These are phyloP conservation scores for Cataglyphis altisquamis DNA, from an alignment of 2,888 invertebrate species.

Conservation along the genomic window DNA sequence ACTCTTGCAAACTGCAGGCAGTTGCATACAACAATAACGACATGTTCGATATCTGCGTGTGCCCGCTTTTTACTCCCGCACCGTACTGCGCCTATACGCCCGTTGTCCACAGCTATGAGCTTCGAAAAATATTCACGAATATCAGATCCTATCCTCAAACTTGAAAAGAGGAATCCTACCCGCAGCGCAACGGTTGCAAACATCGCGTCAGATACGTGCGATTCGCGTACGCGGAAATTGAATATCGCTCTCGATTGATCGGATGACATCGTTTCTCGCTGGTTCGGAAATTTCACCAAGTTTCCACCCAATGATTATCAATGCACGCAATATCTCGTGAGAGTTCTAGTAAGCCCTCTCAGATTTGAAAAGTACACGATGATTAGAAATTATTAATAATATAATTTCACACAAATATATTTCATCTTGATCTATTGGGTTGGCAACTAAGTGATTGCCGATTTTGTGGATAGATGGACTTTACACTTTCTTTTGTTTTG, in stretches of 20 bases:
- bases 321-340: conserved; percentile 15
- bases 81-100: neutral
- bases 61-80: conserved; percentile 9
- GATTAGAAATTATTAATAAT: conserved; percentile 6
- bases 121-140: conserved; percentile 36
- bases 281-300: conserved; percentile 29
- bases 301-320: conserved; percentile 36
- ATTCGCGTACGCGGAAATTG: conserved; percentile 56
- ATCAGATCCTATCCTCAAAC: conserved; percentile 29
- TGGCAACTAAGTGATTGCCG: too few species aligned
- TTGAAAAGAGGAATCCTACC: conserved; percentile 37
- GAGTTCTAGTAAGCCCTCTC: neutral
- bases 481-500: too few species aligned
- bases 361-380: neutral
- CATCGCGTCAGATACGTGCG: conserved; percentile 40
- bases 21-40: conserved; percentile 41
- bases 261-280: conserved; percentile 22
- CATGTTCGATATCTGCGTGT: conserved; percentile 33
- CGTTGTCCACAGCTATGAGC: neutral
- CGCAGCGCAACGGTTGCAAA: conserved; percentile 45
- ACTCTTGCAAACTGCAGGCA: conserved; percentile 42
- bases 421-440: too few species aligned
- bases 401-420: neutral
- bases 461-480: too few species aligned
- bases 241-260: conserved; percentile 59